Base-by-base conservation (phyloP, 53 echinoderm and acorn worm genomes). In the Glandiceps talaboti region DNA sequence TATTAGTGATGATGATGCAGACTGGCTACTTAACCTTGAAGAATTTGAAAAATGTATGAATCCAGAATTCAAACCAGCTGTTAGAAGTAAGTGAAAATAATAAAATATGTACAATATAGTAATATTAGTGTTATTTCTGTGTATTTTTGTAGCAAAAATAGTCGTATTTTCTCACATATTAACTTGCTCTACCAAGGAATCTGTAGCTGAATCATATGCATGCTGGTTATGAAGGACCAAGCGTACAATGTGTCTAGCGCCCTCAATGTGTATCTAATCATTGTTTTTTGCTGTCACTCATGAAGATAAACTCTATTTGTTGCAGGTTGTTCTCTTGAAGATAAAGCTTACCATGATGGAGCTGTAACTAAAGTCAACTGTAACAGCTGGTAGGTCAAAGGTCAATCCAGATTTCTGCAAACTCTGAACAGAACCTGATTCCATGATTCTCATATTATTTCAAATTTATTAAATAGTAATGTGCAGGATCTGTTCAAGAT, bases 311-410 rank as follows among this genome's bases (percentile, higher is more conserved):
- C n/a, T n/a, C n/a, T n/a, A n/a, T n/a, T n/a, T n/a, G n/a, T 45
- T 26, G 30, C 84, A 88, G 88, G 29, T 81, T 88, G 88, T 73
- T 88, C 88, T 25, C 74, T 88, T 14, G 84, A 88, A 28, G 88
- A 84, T 32, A 74, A 84, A 27, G 73, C 74, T 29, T 88, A 84
- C 74, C 31, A 75, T 27, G 88, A 88, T 32, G 88, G 88, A 20
- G 81, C 83, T 76, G 82, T 76, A 27, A 81, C 79, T 27, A 80
- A 32, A n/a, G 80, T 80, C 27, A 88, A 77, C 1, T 88, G 88
- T 74, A 88, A 88, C 72, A 32, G 79, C 1, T 88, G 88, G 88
- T 88, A 33, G 81, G 88, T 30, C 64, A 12, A 45, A 12, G 64
- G 6, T 45, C 64, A 20, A 45, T 12, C 64, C 20, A 12, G 64